Conservation (phyloP, 53 echinoderm and acorn worm species). For the Echinometra lucunter region DNA sequence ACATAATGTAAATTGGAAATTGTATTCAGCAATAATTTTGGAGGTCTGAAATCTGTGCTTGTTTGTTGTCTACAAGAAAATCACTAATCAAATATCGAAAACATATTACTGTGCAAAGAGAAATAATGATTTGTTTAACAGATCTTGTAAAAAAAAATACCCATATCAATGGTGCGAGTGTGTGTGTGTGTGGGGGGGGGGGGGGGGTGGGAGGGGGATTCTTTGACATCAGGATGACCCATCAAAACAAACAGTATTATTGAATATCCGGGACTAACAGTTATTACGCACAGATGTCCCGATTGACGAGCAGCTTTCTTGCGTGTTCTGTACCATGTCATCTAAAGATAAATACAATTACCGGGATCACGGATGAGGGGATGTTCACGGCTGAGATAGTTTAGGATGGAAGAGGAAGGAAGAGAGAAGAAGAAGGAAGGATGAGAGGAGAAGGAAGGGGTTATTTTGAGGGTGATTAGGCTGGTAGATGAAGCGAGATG, state of each 20-base stretch:
- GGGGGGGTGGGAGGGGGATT: background rate
- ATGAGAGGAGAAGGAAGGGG: slow-evolving; percentile 27
- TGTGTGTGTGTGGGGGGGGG: background rate
- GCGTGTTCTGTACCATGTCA: slow-evolving; percentile 34
- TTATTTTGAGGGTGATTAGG: slow-evolving; percentile 63
- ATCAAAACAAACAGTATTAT: slow-evolving; percentile 44
- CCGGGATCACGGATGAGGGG: slow-evolving; percentile 37
- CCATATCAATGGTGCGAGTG: background rate
- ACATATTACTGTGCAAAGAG: background rate
- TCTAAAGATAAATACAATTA: slow-evolving; percentile 52
- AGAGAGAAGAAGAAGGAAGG: background rate
- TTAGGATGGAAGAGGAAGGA: background rate
- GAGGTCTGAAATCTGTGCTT: too few relatives aligned
- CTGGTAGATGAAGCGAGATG: slow-evolving; percentile 48
- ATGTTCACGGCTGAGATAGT: slow-evolving; percentile 34
- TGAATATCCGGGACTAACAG: slow-evolving; percentile 23
- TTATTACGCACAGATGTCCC: slow-evolving; percentile 47
- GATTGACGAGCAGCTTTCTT: background rate
- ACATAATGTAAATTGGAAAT: too few relatives aligned
- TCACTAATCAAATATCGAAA: too few relatives aligned
- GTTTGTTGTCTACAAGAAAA: too few relatives aligned
- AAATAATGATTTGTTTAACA: too few relatives aligned
- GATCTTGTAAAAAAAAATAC: background rate
- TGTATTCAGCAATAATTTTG: too few relatives aligned
- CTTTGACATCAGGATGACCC: background rate